Percentiles rank a stretch among this genome's conserved stretches.
Conservation (phyloP, 2,113 vertebrate genomes). For the Istiophorus platypterus region DNA sequence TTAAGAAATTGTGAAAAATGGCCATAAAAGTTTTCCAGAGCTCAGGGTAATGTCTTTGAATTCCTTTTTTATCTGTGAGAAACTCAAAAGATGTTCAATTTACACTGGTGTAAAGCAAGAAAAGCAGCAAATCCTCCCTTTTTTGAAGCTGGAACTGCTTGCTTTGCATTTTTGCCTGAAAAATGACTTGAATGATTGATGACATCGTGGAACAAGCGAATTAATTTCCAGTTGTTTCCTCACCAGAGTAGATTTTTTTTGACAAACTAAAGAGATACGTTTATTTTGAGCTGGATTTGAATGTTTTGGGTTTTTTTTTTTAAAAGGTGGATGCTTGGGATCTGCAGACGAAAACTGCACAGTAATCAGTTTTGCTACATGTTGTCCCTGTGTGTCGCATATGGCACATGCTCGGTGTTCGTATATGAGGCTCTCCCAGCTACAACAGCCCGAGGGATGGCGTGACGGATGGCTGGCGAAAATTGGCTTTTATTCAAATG, state of each 20-base stretch:
- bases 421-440: neutral
- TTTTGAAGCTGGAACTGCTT: neutral
- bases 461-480: conserved; percentile 44
- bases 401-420: neutral
- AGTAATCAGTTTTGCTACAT: neutral
- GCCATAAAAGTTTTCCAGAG: neutral
- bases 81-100: too few species aligned
- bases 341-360: neutral
- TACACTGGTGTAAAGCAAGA: neutral
- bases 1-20: neutral
- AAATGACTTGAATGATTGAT: neutral
- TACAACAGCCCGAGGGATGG: neutral
- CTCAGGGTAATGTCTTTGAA: neutral
- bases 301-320: too few species aligned
- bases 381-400: neutral
- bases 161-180: conserved; percentile 1
- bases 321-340: neutral
- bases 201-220: neutral
- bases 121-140: neutral
- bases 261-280: neutral
- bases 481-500: conserved; percentile 48
- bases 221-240: too few species aligned
- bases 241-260: neutral
- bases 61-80: neutral
- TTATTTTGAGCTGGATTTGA: neutral